Evolutionary conservation across 2,797 vertebrate genomes (phyloP), one percentile per base, ranked within the genome.

Genomic region (Falco biarmicus): DNA sequence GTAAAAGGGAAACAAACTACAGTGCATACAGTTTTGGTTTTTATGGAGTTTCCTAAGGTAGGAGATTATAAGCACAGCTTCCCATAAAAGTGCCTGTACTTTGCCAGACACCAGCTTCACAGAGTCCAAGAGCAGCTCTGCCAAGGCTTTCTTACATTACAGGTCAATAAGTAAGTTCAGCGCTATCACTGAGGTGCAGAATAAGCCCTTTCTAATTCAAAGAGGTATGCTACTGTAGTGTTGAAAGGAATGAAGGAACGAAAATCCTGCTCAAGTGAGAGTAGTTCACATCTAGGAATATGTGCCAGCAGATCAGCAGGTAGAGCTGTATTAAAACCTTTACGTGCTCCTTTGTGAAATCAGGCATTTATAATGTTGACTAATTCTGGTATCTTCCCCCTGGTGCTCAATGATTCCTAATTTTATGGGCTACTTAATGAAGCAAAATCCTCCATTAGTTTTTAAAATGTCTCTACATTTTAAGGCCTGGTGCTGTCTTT

Each of bases 351-450:
- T 82, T 86, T 91, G 79, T 95, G 94, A 96, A 92, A 93, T 76
- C 70, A 94, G 50, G 45, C 87, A 88, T 94, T 94, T 84, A 82
- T 84, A 95, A 91, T 66, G 64, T 83, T 81, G 84, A 88, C 76
- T 92, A 78, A 91, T 94, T 93, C 78, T 65, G 57, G 21, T 93
- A 48, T 81, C 76, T 86, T 90, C 56, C 43, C 73, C 34, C 34
- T 57, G 43, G 59, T 95, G 79, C 63, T 95, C 59, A 83, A 32
- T 76, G 61, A 81, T 82, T 95, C 85, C 77, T 84, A 53, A 76
- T 90, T 94, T 95, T 94, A 95, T 88, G 79, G 76, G 51, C 69
- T 93, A 86, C 59, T 91, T 93, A 94, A 82, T 93, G 89, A 94
- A 91, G 73, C 79, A 90, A 92, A 92, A 88, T 84, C 95, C 61